Conservation (phyloP, 2,888 invertebrate species). For the Chrysomela aeneicollis region DNA sequence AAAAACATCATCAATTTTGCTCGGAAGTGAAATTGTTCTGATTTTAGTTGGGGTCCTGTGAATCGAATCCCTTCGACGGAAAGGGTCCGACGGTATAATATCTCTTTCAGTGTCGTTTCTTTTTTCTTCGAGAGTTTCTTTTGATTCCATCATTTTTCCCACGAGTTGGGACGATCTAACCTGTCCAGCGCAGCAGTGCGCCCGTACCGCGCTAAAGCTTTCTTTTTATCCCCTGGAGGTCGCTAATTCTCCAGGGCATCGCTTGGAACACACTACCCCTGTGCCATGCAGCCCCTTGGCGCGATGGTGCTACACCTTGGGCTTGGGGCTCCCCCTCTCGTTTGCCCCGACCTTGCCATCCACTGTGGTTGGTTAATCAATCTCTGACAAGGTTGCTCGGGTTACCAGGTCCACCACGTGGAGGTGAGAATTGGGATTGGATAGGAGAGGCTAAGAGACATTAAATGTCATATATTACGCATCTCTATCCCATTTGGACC, state of each 20-base stretch:
- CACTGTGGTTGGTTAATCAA: not conserved
- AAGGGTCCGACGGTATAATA: not conserved
- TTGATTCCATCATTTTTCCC: not conserved
- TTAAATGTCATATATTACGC: no score
- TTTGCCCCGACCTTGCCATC: not conserved
- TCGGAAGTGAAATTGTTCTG: not conserved
- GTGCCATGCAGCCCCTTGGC: constrained; percentile 10
- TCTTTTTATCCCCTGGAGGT: constrained; percentile 4
- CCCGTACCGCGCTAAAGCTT: not conserved
- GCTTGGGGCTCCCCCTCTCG: not conserved
- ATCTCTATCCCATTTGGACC: no score
- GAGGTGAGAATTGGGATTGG: no score
- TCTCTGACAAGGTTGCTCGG: no score
- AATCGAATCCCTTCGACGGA: not conserved
- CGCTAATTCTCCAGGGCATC: constrained; percentile 1
- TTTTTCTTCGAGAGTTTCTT: not conserved
- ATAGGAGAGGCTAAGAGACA: no score
- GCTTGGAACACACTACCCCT: constrained; percentile 4
- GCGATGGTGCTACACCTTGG: not conserved
- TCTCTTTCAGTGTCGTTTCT: not conserved
- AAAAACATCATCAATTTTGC: not conserved
- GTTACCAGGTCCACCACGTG: no score
- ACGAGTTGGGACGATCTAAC: not conserved
- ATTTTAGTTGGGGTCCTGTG: not conserved
- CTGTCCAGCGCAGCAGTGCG: not conserved